These are phyloP conservation scores for Drosophila anceps DNA, from an alignment of 2,888 invertebrate species.

Conservation along the genomic window DNA sequence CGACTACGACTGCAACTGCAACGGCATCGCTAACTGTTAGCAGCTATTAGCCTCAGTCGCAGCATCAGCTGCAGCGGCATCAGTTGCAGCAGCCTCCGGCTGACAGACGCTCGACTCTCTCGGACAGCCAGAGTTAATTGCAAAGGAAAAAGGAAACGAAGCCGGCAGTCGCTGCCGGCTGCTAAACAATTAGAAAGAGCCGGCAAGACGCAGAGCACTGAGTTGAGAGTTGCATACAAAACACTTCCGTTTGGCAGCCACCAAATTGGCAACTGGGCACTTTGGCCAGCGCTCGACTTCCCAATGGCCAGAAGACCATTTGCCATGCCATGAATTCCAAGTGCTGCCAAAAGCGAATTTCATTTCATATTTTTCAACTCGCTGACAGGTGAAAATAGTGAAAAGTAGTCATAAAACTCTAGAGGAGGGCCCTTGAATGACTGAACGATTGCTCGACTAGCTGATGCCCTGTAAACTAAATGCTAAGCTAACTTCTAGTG, in stretches of 20 bases:
- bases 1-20: conserved; percentile 18
- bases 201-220: conserved; percentile 6
- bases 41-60: conserved; percentile 49
- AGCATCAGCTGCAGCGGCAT: conserved; percentile 1
- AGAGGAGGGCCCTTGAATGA: conserved; percentile 20
- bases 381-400: conserved; percentile 68
- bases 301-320: conserved; percentile 22
- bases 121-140: conserved; percentile 47
- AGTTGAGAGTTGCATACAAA: conserved; percentile 4
- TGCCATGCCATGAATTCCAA: conserved; percentile 42
- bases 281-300: background rate
- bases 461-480: background rate
- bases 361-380: conserved; percentile 4
- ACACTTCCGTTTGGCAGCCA: conserved; percentile 34
- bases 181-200: conserved; percentile 44
- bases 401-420: conserved; percentile 61
- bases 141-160: conserved; percentile 66
- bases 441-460: conserved; percentile 4
- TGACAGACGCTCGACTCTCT: conserved; percentile 10
- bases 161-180: conserved; percentile 52
- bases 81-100: conserved; percentile 9
- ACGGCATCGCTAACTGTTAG: conserved; percentile 58
- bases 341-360: conserved; percentile 25
- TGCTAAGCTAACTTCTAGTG: background rate
- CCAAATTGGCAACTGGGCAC: conserved; percentile 22